These are phyloP conservation scores for Metopia argyrocephala DNA, from an alignment of 2,888 invertebrate genomes.

Conservation along the genomic window DNA sequence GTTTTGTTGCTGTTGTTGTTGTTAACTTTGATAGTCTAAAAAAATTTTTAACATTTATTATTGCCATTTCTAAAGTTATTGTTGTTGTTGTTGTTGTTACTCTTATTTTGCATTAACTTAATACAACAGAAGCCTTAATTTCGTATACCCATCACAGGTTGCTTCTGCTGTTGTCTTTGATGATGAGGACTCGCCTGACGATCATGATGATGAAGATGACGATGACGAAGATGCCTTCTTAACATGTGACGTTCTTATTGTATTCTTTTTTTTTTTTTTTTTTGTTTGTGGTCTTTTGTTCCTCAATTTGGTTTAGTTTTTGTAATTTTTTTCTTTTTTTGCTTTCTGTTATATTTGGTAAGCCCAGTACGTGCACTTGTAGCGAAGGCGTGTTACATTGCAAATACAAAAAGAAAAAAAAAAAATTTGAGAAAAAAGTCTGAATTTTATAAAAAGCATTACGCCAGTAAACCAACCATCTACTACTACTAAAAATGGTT, in stretches of 20 bases:
- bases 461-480: conserved; percentile 29
- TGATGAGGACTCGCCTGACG: neutral
- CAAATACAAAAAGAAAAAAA: conserved; percentile 36
- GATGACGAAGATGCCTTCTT: conserved; percentile 27
- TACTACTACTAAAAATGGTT: conserved; percentile 53
- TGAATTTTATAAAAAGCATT: conserved; percentile 39
- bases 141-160: conserved; percentile 57
- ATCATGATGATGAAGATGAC: conserved; percentile 47
- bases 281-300: conserved; percentile 4
- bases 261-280: neutral
- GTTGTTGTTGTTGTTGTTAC: conserved; percentile 20
- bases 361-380: conserved; percentile 63
- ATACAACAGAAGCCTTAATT: conserved; percentile 62
- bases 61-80: conserved; percentile 10
- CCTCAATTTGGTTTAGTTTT: conserved; percentile 39
- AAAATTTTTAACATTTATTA: conserved; percentile 16
- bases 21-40: conserved; percentile 32
- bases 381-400: conserved; percentile 66
- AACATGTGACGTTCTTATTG: conserved; percentile 64
- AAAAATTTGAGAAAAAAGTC: too few relatives aligned
- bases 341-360: conserved; percentile 29
- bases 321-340: conserved; percentile 9
- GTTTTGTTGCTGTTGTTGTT: conserved; percentile 19
- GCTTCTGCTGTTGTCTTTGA: conserved; percentile 43
- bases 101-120: conserved; percentile 45